These are phyloP conservation scores for Talpa occidentalis DNA, from an alignment of 2,113 vertebrate species.

Conservation along the genomic window DNA sequence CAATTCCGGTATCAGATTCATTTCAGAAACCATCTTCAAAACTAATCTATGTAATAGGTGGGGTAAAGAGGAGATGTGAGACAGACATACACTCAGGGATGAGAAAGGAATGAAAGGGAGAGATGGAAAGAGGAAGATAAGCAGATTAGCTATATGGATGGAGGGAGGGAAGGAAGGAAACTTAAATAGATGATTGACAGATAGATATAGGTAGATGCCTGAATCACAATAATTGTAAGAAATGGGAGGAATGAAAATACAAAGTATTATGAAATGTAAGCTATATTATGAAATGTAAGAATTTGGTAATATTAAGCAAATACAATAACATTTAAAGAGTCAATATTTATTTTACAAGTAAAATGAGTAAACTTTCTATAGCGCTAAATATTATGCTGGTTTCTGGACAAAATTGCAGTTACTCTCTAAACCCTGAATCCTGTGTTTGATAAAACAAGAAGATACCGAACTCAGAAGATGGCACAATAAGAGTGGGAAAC, in stretches of 20 bases:
- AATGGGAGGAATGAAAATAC: too few species aligned
- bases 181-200: too few species aligned
- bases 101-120: not conserved
- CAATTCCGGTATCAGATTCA: too few species aligned
- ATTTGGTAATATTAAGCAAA: too few species aligned
- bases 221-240: too few species aligned
- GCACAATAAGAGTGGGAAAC: not conserved
- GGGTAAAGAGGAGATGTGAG: not conserved
- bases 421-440: not conserved
- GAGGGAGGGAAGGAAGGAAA: too few species aligned
- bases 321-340: too few species aligned
- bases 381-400: not conserved
- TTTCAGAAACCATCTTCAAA: not conserved
- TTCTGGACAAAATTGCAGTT: not conserved
- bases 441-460: not conserved
- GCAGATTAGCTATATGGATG: not conserved
- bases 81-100: not conserved
- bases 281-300: too few species aligned
- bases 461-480: not conserved
- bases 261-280: too few species aligned
- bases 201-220: too few species aligned
- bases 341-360: too few species aligned
- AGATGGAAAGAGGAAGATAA: not conserved
- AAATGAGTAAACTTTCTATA: too few species aligned
- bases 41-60: not conserved